A percentile compares a stretch with the other conserved stretches of the same genome.
These are phyloP conservation scores for Spheniscus humboldti DNA, from an alignment of 2,797 vertebrate genomes.

Conservation along the genomic window DNA sequence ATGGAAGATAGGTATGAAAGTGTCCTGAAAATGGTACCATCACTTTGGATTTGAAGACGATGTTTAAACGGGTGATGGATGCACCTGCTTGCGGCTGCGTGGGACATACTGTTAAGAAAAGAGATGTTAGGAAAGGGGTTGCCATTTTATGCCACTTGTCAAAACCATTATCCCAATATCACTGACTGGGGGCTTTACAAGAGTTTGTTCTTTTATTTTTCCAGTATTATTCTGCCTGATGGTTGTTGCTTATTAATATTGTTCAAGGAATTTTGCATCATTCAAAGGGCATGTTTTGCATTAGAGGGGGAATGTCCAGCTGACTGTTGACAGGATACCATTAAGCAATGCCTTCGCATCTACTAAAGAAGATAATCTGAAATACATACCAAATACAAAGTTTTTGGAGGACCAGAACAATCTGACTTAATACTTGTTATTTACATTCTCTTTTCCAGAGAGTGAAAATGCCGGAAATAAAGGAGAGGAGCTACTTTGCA, in stretches of 20 bases:
- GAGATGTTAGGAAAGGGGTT: not conserved
- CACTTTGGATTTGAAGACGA: not conserved
- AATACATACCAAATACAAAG: not conserved
- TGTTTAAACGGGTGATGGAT: rapidly evolving
- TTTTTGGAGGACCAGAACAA: not conserved
- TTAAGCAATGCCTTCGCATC: not conserved
- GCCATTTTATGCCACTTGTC: not conserved
- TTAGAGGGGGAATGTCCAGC: not conserved
- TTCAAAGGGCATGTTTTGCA: not conserved
- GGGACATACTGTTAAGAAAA: not conserved
- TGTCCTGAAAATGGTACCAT: not conserved
- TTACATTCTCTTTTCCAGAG: not conserved
- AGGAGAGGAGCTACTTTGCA: not conserved
- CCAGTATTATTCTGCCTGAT: not conserved
- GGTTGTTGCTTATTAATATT: not conserved
- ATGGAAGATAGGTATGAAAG: no score
- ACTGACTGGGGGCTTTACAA: not conserved
- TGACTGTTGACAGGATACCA: not conserved
- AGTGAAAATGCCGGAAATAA: not conserved
- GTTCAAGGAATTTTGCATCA: not conserved
- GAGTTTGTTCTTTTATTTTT: not conserved
- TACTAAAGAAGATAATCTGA: not conserved
- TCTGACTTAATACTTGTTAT: not conserved
- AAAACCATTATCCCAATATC: not conserved
- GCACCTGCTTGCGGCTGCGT: not conserved